Base-by-base conservation (phyloP, 2,113 vertebrate species). In the Elachura formosa region DNA sequence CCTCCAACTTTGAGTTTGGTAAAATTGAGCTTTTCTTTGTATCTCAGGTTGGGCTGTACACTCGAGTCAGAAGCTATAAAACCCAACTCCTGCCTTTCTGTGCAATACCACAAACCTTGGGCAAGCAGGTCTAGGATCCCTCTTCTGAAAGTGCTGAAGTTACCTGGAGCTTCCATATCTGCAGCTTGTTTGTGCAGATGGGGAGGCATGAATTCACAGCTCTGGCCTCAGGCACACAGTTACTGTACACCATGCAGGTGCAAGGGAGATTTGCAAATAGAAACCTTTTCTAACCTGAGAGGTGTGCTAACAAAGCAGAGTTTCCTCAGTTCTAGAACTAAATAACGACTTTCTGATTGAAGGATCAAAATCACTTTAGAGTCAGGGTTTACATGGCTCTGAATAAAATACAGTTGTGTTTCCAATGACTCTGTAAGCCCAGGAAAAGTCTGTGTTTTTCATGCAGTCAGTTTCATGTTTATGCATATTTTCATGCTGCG, bases 1-100 rank as follows among this genome's bases (percentile, higher is more conserved):
- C 96, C 46, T 99, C 99, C 9, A 90, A 75, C 94, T 99, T 99
- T 36, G 69, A 97, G 66, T 97, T 87, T 84, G 99, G 99, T 99
- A 98, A 97, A 82, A 68, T 9, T 18, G 56, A 72, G 17, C 61
- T 48, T 93, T 68, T 45, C 23, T 84, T 81, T 88, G 18, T 83
- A 6, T 72, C 58, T 81, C 9, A 6, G 11, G 9, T 36, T 72
- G 64, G 25, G 33, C 23, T 77, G 43, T 76, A n/a, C 41, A 21
- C 22, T 89, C 1, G 21, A 38, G 40, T 84, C n/a, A 67, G 48
- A 83, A 89, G 41, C 1, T 0, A 11, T 63, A 63, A 59, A 29
- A 1, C 11, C 12, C 10, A 46, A 4, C 18, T 74, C 12, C 33
- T 81, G 64, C 56, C 17, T 89, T 36, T 28, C 38, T 56, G 12